Percentiles rank a stretch among this genome's conserved stretches.
phyloP scores from a whole-genome alignment of 2,888 invertebrate genomes.

The Sinopyrophorus schimmeli region DNA sequence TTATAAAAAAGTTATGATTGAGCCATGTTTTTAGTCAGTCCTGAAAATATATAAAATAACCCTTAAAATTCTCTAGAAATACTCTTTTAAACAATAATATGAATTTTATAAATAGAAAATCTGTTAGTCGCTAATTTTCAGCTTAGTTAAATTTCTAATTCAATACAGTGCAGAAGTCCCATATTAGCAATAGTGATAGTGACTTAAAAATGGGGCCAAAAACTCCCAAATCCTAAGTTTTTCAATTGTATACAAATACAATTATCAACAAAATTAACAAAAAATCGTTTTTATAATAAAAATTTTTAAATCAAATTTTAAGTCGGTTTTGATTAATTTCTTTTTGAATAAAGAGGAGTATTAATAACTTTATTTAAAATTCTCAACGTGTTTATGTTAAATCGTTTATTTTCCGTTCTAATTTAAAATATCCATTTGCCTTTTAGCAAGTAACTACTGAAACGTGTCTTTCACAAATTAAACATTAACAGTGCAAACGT shows the following conservation, averaged over 20 bases:
- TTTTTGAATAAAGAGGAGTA: too few relatives aligned
- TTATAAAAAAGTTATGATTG: too few relatives aligned
- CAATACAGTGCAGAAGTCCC: neutral
- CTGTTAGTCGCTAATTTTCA: slow-evolving; percentile 5
- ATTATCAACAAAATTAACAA: too few relatives aligned
- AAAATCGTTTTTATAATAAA: too few relatives aligned
- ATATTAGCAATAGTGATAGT: too few relatives aligned
- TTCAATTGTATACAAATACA: too few relatives aligned
- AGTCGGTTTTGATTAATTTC: too few relatives aligned
- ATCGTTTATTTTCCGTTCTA: slow-evolving; percentile 15
- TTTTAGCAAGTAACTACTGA: neutral
- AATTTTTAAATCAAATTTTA: too few relatives aligned
- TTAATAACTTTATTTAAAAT: slow-evolving; percentile 14
- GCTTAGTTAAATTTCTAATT: slow-evolving; percentile 8
- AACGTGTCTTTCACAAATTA: neutral
- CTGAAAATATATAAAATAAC: neutral
- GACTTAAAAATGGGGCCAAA: too few relatives aligned
- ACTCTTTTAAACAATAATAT: slow-evolving; percentile 22
- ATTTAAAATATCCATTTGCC: slow-evolving; percentile 4
- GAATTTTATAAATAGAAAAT: slow-evolving; percentile 24
- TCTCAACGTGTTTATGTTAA: slow-evolving; percentile 9
- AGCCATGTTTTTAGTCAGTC: too few relatives aligned
- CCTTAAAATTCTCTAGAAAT: neutral
- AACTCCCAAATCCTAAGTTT: too few relatives aligned
- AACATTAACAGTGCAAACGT: neutral